Conservation (phyloP, 2,888 invertebrate species). For the Campaea margaritaria region DNA sequence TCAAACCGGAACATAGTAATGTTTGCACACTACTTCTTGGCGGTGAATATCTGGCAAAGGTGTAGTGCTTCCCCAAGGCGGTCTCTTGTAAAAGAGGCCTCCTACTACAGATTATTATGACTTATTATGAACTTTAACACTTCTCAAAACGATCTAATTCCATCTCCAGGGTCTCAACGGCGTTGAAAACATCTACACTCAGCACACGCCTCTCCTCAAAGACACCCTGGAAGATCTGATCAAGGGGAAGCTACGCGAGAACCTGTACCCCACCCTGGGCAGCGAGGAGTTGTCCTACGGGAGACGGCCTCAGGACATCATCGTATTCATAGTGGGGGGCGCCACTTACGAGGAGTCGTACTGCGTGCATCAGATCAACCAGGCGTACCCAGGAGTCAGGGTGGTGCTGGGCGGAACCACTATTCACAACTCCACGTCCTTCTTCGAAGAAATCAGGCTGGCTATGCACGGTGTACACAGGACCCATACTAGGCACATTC, state of each 20-base stretch:
- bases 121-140: neutral
- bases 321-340: slow-evolving; percentile 98
- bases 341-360: slow-evolving; percentile 98
- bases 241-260: slow-evolving; percentile 95
- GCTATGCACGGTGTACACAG: slow-evolving; percentile 88
- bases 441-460: slow-evolving; percentile 90
- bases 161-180: slow-evolving; percentile 91
- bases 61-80: no score
- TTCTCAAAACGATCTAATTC: neutral
- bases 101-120: neutral
- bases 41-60: no score
- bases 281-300: slow-evolving; percentile 79
- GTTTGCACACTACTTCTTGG: no score
- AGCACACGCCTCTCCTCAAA: slow-evolving; percentile 96
- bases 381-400: slow-evolving; percentile 88
- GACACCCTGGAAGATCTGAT: slow-evolving; percentile 95
- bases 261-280: slow-evolving; percentile 93
- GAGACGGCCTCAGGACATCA: slow-evolving; percentile 94
- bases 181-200: slow-evolving; percentile 99
- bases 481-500: slow-evolving; percentile 85
- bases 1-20: no score
- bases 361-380: slow-evolving; percentile 91
- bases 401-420: slow-evolving; percentile 96
- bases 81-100: no score
- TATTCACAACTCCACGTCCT: slow-evolving; percentile 94